Base-by-base conservation (phyloP, 2,113 vertebrate species). In the Calypte anna region DNA sequence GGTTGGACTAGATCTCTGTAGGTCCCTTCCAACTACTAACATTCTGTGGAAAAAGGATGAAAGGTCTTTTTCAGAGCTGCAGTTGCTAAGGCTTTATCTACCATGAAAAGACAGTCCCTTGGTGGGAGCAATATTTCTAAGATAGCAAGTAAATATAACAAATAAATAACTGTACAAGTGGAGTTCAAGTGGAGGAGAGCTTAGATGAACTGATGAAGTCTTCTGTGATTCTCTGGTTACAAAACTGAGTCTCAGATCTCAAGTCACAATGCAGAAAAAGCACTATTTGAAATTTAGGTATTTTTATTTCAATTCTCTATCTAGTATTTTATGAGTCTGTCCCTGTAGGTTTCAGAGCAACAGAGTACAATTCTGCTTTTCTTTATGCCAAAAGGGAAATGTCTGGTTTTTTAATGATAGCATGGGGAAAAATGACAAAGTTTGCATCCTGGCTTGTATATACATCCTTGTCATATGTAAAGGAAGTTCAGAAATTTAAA, bases 41-140 rank as follows among this genome's bases (percentile, higher is more conserved):
- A 40, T 40, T 40, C 40, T 40, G 40, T 40, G 40, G 59, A 55
- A 75, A 88, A 74, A 24, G 30, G 6, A 48, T 31, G 57, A 58
- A 63, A 77, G 4, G 22, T 66, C 69, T 48, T 54, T n/a, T 8
- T 24, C n/a, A 86, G 40, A 79, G 58, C 51, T 63, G 63, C 50
- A 50, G 6, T 38, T 53, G 22, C 64, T 58, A 62, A 59, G 44
- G 24, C 28, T 87, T 68, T 79, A 23, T 51, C 28, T 33, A 9
- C 48, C 30, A 16, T 0, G 0, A 21, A 38, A 30, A 8, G 58
- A 27, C 21, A 46, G 6, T 51, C 20, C 25, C 28, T 79, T 36
- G 20, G 6, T 22, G 51, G 36, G 28, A 43, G 22, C 20, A 2
- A 6, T 43, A 13, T 9, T 50, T 68, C 20, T 30, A 59, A 76